phyloP scores from a whole-genome alignment of 1,140 invertebrate species.

The Nephotettix cincticeps region DNA sequence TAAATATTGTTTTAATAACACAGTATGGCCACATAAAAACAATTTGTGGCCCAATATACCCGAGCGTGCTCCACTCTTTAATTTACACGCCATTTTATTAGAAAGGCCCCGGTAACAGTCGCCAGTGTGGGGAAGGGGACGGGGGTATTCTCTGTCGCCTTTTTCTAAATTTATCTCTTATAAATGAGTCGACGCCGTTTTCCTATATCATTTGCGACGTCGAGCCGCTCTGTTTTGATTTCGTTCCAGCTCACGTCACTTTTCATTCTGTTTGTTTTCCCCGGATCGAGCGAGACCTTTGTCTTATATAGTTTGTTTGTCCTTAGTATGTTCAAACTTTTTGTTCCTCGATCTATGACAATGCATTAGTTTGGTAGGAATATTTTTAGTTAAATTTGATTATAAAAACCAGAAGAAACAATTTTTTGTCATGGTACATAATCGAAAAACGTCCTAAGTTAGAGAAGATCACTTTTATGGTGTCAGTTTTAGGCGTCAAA shows the following conservation, averaged over 20 bases:
- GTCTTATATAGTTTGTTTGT: no score
- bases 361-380: no score
- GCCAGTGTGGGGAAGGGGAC: neutral
- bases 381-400: no score
- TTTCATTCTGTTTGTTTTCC: slow-evolving; percentile 1
- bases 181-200: neutral
- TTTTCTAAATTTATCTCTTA: slow-evolving; percentile 8
- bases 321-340: no score
- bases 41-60: slow-evolving; percentile 4
- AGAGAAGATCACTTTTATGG: no score
- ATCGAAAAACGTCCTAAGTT: no score
- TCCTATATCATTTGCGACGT: neutral
- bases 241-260: neutral
- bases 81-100: slow-evolving; percentile 12
- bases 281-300: no score
- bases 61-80: slow-evolving; percentile 6
- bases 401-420: no score
- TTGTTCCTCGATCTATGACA: no score
- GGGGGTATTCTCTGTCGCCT: neutral
- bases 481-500: no score
- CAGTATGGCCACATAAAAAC: neutral
- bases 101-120: neutral
- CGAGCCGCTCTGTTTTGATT: neutral
- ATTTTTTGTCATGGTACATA: no score
- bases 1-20: slow-evolving; percentile 13